Evolutionary conservation across 2,797 vertebrate genomes (phyloP).

Genomic region (Rhinichthys osculus): DNA sequence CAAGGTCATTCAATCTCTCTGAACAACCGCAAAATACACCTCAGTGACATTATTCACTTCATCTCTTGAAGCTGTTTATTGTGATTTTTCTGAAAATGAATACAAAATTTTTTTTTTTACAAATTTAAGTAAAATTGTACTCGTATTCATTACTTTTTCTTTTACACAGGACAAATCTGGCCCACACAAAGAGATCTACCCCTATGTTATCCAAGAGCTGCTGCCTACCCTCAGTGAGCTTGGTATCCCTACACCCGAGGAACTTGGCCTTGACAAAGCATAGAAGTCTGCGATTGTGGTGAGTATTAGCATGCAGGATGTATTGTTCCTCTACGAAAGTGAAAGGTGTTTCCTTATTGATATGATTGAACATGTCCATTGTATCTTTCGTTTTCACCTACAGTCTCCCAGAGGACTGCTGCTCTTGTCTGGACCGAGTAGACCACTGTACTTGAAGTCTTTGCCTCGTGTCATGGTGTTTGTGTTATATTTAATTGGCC

Average conservation of each 20-base stretch:
- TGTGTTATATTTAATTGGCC: conserved; percentile 79
- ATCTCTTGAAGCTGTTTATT: not conserved
- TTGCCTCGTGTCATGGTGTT: conserved; percentile 68
- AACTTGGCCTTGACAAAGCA: conserved; percentile 91
- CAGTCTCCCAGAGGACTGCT: conserved; percentile 60
- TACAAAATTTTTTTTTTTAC: too few relatives aligned
- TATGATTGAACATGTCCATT: conserved; percentile 7
- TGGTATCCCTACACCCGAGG: conserved; percentile 93
- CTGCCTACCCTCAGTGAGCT: conserved; percentile 89
- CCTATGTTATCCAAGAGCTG: conserved; percentile 93
- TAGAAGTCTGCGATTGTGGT: conserved; percentile 70
- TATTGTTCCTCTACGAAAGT: not conserved
- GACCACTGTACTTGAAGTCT: conserved; percentile 70
- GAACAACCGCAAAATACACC: not conserved
- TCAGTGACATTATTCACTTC: not conserved
- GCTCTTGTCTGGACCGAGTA: conserved; percentile 60
- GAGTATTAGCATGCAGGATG: conserved; percentile 36
- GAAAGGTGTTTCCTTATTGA: not conserved
- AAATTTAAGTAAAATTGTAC: not conserved
- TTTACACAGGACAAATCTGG: conserved; percentile 89
- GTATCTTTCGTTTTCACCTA: conserved; percentile 38
- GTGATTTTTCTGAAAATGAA: not conserved
- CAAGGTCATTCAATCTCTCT: conserved; percentile 81
- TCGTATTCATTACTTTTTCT: not conserved
- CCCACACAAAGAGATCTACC: conserved; percentile 95